These are phyloP conservation scores for Gallinago stenura DNA, from an alignment of 2,797 vertebrate genomes.

Conservation along the genomic window DNA sequence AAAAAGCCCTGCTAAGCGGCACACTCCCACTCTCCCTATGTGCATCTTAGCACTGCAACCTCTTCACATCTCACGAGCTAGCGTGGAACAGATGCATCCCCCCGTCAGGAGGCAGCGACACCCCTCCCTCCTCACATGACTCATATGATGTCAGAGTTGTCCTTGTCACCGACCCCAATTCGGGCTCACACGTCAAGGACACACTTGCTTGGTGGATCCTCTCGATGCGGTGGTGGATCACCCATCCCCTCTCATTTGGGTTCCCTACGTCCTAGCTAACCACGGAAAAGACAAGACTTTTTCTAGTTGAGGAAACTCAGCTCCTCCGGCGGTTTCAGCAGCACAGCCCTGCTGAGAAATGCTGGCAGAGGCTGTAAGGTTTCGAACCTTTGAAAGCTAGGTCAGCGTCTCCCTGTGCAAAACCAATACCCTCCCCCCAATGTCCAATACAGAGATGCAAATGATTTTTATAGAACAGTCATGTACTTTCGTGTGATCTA, in stretches of 20 bases:
- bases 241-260: not conserved
- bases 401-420: not conserved
- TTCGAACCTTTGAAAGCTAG: not conserved
- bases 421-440: not conserved
- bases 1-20: slow-evolving; percentile 73
- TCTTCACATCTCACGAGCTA: slow-evolving; percentile 75
- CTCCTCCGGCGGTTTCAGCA: not conserved
- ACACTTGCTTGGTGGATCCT: slow-evolving; percentile 5
- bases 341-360: not conserved
- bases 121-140: slow-evolving; percentile 72
- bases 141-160: slow-evolving; percentile 75
- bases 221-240: not conserved
- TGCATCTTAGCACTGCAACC: slow-evolving; percentile 77
- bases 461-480: slow-evolving; percentile 51
- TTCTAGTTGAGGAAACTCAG: slow-evolving; percentile 6
- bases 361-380: not conserved
- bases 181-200: slow-evolving; percentile 60
- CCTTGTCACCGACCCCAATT: slow-evolving; percentile 72
- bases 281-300: not conserved
- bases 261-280: not conserved
- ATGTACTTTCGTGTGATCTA: slow-evolving; percentile 66
- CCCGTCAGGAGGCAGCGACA: slow-evolving; percentile 65
- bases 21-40: slow-evolving; percentile 77
- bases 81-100: slow-evolving; percentile 74
- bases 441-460: slow-evolving; percentile 45